phyloP scores from a whole-genome alignment of 2,113 vertebrate species.

The Pteropus alecto region DNA sequence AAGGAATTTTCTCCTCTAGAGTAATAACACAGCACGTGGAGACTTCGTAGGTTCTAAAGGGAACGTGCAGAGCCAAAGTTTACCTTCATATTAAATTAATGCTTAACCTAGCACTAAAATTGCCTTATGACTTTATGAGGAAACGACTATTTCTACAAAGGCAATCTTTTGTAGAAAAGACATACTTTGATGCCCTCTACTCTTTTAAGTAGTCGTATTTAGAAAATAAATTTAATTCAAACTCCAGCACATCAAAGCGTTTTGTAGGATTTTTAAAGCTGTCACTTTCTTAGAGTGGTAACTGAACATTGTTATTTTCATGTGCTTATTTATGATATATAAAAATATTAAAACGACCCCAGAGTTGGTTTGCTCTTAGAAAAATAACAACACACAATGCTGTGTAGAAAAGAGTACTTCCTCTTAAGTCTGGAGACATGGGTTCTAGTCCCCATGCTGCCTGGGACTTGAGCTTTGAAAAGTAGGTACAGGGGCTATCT shows the following conservation, averaged over 20 bases:
- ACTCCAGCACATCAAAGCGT: background rate
- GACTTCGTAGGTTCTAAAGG: background rate
- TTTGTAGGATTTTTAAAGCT: background rate
- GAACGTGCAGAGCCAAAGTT: background rate
- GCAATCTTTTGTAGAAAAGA: conserved; percentile 1
- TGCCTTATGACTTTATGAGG: background rate
- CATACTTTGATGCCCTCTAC: background rate
- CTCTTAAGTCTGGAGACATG: background rate
- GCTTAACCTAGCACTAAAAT: background rate
- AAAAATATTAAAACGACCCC: background rate
- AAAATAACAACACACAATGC: background rate
- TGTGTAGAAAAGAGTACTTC: background rate
- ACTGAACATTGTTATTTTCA: background rate
- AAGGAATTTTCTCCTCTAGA: background rate
- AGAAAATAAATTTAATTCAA: background rate
- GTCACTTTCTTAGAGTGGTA: background rate
- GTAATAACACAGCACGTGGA: background rate
- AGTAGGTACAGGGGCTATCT: background rate
- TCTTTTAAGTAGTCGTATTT: background rate
- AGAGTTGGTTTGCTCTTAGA: background rate
- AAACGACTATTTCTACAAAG: background rate
- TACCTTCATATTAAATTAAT: background rate
- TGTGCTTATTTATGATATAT: background rate
- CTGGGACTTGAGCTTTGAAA: background rate
- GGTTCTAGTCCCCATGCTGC: background rate